These are phyloP conservation scores for Himalopsyche kuldschensis DNA, from an alignment of 2,888 invertebrate species.

Conservation along the genomic window DNA sequence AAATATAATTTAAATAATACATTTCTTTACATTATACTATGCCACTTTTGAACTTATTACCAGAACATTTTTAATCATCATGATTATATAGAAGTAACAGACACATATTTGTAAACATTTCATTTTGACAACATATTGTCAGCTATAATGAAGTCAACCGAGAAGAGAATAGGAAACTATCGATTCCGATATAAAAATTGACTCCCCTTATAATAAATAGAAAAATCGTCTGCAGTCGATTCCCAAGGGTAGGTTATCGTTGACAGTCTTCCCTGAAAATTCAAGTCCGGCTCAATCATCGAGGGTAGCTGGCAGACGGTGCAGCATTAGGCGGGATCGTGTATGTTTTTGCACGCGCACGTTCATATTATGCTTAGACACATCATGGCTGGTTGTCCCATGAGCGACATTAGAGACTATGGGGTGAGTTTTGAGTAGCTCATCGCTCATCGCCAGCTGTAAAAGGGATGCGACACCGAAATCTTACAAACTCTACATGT, in stretches of 20 bases:
- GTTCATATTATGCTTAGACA: not conserved
- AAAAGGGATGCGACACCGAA: not conserved
- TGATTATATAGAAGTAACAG: no score
- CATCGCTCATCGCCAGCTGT: conserved; percentile 1
- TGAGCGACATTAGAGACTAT: not conserved
- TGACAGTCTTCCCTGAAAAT: not conserved
- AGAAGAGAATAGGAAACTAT: not conserved
- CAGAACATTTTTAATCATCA: no score
- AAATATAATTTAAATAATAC: no score
- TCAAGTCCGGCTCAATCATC: not conserved
- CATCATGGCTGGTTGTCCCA: not conserved
- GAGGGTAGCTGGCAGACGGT: not conserved
- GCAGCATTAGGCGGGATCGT: not conserved
- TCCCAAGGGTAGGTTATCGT: not conserved
- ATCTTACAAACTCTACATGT: not conserved
- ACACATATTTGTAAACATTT: no score
- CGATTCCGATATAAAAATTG: not conserved
- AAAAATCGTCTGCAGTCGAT: not conserved
- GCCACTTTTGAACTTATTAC: no score
- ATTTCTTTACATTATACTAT: no score
- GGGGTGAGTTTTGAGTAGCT: not conserved
- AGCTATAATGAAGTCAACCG: not conserved
- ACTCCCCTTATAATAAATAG: not conserved
- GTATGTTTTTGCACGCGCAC: not conserved
- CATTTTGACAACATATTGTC: no score